Evolutionary conservation across 2,888 invertebrate genomes (phyloP), one percentile per base, ranked within the genome.

Genomic region (Drosophila quinaria): DNA sequence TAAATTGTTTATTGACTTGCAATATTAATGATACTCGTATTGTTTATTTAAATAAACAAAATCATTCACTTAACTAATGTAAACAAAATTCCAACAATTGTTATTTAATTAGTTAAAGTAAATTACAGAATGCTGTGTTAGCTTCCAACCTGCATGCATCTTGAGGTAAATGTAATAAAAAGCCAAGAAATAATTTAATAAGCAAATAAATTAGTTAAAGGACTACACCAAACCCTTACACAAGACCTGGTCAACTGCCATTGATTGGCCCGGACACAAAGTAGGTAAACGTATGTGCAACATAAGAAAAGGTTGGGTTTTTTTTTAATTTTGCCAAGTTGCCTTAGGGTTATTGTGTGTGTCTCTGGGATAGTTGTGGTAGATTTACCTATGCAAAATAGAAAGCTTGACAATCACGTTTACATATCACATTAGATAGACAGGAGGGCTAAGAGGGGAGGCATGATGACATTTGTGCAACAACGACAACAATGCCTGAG

Each of bases 381-480:
- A 29, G 42, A 10, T 22, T 46, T 47, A 56, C 54, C 60, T 59
- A 77, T 78, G 71, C 63, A 76, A 79, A 77, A 70, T 65, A 66
- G 55, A 65, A 41, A 67, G 61, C 79, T 76, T 59, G 73, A 66
- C 85, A 84, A 84, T 87, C 80, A 87, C 69, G 76, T 84, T 84
- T 87, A 67, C 77, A 61, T 85, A 77, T 81, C 62, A 70, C 72
- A 85, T 84, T 77, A 80, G 62, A 71, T 25, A 25, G 31, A 46
- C 6, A 5, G 10, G 15, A 22, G 25, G 6, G 11, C 17, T 29
- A 8, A 3, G 22, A 25, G 19, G 13, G 17, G 54, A 22, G 29
- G 35, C 13, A 17, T 29, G 51, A 42, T 37, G 60, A 46, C 55
- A 63, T 39, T 35, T 3, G 29, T 44, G 33, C 44, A 52, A 52